Evolutionary conservation across 2,797 vertebrate genomes (phyloP), one percentile per base, ranked within the genome.

Genomic region (Tamandua tetradactyla): DNA sequence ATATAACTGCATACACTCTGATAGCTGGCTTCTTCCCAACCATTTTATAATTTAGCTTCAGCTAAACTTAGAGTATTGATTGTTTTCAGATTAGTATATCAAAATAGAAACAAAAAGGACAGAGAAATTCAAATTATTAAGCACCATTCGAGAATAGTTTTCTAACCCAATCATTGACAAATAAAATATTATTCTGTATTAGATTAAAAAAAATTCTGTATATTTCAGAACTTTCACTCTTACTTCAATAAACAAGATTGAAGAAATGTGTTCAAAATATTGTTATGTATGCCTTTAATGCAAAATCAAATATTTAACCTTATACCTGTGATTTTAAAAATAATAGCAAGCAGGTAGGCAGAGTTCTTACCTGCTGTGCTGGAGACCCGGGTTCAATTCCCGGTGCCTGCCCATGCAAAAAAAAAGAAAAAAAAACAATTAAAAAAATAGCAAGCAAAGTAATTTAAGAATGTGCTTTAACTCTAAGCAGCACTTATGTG

Each of bases 151-250:
- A 94, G 40, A 95, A 88, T 11, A 88, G 32, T 37, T 27, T 42
- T 52, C 37, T 78, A 71, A 13, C 42, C 66, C 49, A 27, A 75
- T 49, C 72, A 78, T 25, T 75, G 42, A 40, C 37, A 55, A 55
- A 18, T 55, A 22, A 55, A 55, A 55, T 18, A 66, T 18, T 18
- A 66, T 18, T 66, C 32, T 30, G 32, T n/a, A n/a, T 17, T 17
- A 35, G n/a, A 66, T 35, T 35, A 18, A n/a, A 35, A 66, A 64
- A 64, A 5, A n/a, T n/a, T 84, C 49, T 85, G 75, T 8, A 7
- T 85, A 93, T 85, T 90, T 91, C 35, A 80, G 75, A 86, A 23
- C 8, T 59, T 78, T 69, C 49, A 42, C n/a, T 94, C 27, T 89
- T 59, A 18, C 90, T 95, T 72, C 89, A 32, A 66, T 27, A 35